Percentiles rank a stretch among this genome's conserved stretches.
Conservation (phyloP, 2,888 invertebrate genomes). For the Mythimna lalbum region DNA sequence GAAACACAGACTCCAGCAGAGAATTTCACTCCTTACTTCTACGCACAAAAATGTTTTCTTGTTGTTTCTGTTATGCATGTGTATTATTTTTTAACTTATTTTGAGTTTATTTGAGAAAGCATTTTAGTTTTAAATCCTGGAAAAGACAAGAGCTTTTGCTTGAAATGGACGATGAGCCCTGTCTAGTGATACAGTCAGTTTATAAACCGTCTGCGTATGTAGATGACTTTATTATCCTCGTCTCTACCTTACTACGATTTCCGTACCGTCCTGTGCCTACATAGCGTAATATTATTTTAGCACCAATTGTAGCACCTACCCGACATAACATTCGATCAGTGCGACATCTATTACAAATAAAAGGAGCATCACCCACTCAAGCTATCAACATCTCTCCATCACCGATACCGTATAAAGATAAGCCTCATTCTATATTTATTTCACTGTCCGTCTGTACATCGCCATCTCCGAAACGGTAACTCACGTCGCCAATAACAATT, state of each 20-base stretch:
- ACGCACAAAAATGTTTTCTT: too few species aligned
- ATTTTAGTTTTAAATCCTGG: neutral
- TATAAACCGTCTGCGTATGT: neutral
- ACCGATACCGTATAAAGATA: conserved; percentile 83
- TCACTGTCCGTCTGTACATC: conserved; percentile 84
- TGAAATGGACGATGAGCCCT: neutral
- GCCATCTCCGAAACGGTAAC: conserved; percentile 86
- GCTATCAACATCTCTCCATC: conserved; percentile 79
- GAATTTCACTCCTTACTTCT: too few species aligned
- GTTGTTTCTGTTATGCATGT: too few species aligned
- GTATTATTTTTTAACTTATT: too few species aligned
- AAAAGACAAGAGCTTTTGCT: neutral
- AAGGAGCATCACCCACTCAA: conserved; percentile 76
- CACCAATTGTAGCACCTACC: conserved; percentile 29
- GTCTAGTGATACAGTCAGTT: neutral
- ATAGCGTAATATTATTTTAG: conserved; percentile 31
- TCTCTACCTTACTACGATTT: neutral
- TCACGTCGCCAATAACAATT: conserved; percentile 87
- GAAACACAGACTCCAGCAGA: too few species aligned
- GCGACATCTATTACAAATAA: conserved; percentile 66
- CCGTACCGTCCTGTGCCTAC: conserved; percentile 7
- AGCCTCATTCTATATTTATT: conserved; percentile 83
- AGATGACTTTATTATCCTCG: conserved; percentile 17
- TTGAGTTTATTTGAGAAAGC: too few species aligned
- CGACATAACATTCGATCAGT: conserved; percentile 46